Evolutionary conservation across 2,888 invertebrate genomes (phyloP).

Genomic region (Pasiphila rectangulata): DNA sequence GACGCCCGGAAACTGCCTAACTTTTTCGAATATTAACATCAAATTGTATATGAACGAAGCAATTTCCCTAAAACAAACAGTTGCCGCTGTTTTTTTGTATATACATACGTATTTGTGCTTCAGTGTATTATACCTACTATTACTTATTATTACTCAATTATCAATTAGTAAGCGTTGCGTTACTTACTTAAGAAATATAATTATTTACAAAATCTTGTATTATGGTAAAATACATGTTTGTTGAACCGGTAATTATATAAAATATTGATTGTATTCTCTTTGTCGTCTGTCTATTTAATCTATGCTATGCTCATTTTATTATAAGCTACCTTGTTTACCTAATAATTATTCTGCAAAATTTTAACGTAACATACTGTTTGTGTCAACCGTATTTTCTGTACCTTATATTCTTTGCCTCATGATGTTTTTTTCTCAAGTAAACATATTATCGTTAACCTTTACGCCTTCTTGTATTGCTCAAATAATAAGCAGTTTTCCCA

Average conservation of each 20-base stretch:
- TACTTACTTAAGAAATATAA: no score
- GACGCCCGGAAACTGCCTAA: slow-evolving; percentile 36
- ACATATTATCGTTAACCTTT: slow-evolving; percentile 30
- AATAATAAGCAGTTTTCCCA: slow-evolving; percentile 37
- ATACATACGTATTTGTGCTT: slow-evolving; percentile 21
- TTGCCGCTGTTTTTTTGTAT: slow-evolving; percentile 26
- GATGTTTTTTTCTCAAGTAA: slow-evolving; percentile 21
- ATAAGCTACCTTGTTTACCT: no score
- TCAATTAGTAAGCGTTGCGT: no score
- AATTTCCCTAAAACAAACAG: slow-evolving; percentile 28
- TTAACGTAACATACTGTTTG: background rate
- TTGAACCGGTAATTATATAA: no score
- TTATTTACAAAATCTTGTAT: no score
- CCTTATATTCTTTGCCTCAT: slow-evolving; percentile 7
- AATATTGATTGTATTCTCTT: no score
- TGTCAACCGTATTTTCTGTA: slow-evolving; percentile 1
- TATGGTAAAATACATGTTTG: no score
- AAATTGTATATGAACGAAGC: slow-evolving; percentile 31
- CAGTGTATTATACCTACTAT: no score
- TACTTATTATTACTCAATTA: no score
- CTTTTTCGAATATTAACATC: slow-evolving; percentile 35
- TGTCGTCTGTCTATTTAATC: no score
- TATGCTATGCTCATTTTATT: no score
- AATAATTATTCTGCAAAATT: background rate
- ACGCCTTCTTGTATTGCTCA: slow-evolving; percentile 33